These are phyloP conservation scores for Polyommatus icarus DNA, from an alignment of 2,888 invertebrate genomes.

Conservation along the genomic window DNA sequence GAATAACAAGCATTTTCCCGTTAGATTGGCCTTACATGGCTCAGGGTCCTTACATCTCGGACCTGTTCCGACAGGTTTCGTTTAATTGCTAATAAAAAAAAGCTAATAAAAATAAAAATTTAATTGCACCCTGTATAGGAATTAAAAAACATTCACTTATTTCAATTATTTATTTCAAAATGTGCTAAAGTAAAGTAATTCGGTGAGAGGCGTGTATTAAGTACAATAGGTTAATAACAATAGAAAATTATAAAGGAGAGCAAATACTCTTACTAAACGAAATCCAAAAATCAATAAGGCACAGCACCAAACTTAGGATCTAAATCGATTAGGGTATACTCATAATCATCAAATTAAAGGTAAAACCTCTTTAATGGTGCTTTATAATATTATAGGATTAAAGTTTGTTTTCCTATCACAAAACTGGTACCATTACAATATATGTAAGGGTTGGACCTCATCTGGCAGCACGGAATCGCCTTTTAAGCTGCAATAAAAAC, in stretches of 20 bases:
- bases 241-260: slow-evolving; percentile 32
- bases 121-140: no score
- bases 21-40: no score
- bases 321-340: slow-evolving; percentile 23
- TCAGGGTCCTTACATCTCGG: no score
- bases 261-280: not conserved
- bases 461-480: no score
- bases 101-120: no score
- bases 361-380: not conserved
- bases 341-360: not conserved
- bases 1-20: no score
- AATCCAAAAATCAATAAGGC: slow-evolving; percentile 29
- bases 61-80: no score
- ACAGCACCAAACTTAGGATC: slow-evolving; percentile 44
- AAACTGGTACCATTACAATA: not conserved
- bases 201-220: slow-evolving; percentile 70
- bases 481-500: not conserved
- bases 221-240: slow-evolving; percentile 43
- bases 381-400: not conserved
- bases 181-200: slow-evolving; percentile 68
- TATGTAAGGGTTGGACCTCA: no score
- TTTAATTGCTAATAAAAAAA: no score
- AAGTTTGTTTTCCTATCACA: slow-evolving; percentile 1
- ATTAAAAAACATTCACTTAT: slow-evolving; percentile 35
- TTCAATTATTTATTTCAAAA: slow-evolving; percentile 45